These are phyloP conservation scores for Acanthococcus lagerstroemiae DNA, from an alignment of 2,888 invertebrate species.

Conservation along the genomic window DNA sequence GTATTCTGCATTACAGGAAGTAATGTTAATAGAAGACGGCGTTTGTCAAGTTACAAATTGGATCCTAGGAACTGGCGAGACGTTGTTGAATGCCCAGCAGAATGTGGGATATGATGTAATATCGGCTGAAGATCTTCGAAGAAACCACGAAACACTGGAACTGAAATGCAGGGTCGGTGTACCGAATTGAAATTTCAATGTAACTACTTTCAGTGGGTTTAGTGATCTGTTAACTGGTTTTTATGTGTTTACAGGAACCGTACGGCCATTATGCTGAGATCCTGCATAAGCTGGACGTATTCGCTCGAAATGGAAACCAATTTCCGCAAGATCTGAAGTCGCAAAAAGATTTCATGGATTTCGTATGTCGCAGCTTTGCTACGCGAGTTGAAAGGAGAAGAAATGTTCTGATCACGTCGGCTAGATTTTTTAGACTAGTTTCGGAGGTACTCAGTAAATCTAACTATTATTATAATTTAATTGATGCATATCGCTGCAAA, in stretches of 20 bases:
- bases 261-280: conserved; percentile 69
- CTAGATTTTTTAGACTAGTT: conserved; percentile 63
- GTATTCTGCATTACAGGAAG: conserved; percentile 45
- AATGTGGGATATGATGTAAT: conserved; percentile 62
- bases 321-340: conserved; percentile 54
- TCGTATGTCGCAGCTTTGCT: conserved; percentile 66
- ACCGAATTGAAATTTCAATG: not conserved
- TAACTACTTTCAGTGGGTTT: not conserved
- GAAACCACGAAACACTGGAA: conserved; percentile 64
- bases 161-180: conserved; percentile 56
- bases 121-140: conserved; percentile 60
- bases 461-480: too few relatives aligned
- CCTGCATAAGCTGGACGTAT: conserved; percentile 57
- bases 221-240: not conserved
- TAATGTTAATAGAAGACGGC: conserved; percentile 52
- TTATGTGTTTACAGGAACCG: conserved; percentile 50
- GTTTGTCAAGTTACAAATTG: conserved; percentile 64
- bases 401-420: conserved; percentile 62
- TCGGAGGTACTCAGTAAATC: too few relatives aligned
- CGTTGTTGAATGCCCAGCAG: conserved; percentile 56
- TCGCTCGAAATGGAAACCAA: conserved; percentile 43
- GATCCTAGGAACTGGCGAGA: conserved; percentile 67
- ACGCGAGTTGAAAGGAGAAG: conserved; percentile 60
- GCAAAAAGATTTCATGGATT: conserved; percentile 71
- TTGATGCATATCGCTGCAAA: too few relatives aligned